phyloP scores from a whole-genome alignment of 2,113 vertebrate genomes.

The Pandion haliaetus region DNA sequence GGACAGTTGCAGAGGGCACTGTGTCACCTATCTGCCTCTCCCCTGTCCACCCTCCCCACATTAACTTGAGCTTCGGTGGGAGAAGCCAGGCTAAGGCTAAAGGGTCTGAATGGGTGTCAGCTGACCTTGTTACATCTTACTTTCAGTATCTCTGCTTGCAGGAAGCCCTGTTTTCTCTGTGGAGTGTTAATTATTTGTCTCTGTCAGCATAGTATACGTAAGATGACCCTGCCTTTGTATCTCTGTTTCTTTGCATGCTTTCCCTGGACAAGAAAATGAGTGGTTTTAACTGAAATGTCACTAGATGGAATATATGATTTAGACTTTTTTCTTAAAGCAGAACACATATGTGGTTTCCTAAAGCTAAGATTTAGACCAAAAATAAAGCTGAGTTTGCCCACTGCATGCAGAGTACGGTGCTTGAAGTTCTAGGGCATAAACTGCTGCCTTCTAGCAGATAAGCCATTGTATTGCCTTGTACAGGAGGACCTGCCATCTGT shows the following conservation, averaged over 20 bases:
- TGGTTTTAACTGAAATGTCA: neutral
- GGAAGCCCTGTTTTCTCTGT: neutral
- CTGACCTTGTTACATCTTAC: neutral
- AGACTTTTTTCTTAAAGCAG: conserved; percentile 10
- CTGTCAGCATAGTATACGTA: neutral
- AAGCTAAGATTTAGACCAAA: neutral
- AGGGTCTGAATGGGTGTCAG: neutral
- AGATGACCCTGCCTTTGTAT: neutral
- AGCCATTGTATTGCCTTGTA: neutral
- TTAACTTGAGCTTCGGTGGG: neutral
- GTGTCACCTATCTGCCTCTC: neutral
- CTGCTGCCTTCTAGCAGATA: neutral
- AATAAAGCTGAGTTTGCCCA: neutral
- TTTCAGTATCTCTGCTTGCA: neutral
- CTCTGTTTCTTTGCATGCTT: neutral
- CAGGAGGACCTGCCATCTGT: neutral
- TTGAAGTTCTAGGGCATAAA: neutral
- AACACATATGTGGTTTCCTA: neutral
- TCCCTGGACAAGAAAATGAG: neutral
- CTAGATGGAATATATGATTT: neutral
- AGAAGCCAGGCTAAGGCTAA: neutral
- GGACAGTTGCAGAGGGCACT: neutral
- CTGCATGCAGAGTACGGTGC: neutral
- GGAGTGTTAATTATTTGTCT: neutral
- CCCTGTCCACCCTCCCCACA: neutral